These are phyloP conservation scores for Caenorhabditis sulstoni DNA, from an alignment of 2,888 invertebrate genomes.

Conservation along the genomic window DNA sequence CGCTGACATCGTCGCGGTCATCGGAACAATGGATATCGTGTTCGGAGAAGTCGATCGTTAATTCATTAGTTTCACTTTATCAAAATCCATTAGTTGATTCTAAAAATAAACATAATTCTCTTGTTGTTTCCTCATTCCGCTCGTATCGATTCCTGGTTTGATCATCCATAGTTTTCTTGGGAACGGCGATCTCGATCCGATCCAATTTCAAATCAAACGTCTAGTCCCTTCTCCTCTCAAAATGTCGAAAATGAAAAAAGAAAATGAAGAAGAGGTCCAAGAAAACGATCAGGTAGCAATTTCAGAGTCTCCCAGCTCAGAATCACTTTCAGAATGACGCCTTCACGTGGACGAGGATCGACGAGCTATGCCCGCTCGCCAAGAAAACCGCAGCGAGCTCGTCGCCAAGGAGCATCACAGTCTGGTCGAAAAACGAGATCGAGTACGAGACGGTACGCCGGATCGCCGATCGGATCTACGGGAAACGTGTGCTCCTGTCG, in stretches of 20 bases:
- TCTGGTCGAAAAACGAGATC: conserved; percentile 29
- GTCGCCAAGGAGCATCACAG: background rate
- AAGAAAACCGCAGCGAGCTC: background rate
- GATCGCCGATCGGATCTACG: conserved; percentile 4
- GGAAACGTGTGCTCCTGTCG: conserved; percentile 25
- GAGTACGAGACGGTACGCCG: conserved; percentile 17
- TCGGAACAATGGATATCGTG: conserved; percentile 86
- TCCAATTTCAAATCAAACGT: too few species aligned
- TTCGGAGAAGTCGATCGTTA: conserved; percentile 83
- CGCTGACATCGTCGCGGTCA: conserved; percentile 97
- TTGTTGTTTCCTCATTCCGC: background rate
- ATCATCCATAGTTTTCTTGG: too few species aligned
- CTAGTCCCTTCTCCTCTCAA: too few species aligned
- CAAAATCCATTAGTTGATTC: too few species aligned
- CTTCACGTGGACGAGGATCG: background rate
- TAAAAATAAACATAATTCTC: background rate
- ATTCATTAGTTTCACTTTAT: background rate
- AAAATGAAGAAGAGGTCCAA: too few species aligned
- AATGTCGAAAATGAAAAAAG: too few species aligned
- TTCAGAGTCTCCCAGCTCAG: too few species aligned
- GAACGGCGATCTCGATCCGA: too few species aligned
- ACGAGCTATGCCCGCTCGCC: conserved; percentile 12
- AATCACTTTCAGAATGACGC: background rate
- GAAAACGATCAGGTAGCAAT: too few species aligned
- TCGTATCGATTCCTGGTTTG: background rate